A percentile compares a stretch with the other conserved stretches of the same genome.
These are phyloP conservation scores for Yponomeuta malinellus DNA, from an alignment of 2,888 invertebrate genomes.

Conservation along the genomic window DNA sequence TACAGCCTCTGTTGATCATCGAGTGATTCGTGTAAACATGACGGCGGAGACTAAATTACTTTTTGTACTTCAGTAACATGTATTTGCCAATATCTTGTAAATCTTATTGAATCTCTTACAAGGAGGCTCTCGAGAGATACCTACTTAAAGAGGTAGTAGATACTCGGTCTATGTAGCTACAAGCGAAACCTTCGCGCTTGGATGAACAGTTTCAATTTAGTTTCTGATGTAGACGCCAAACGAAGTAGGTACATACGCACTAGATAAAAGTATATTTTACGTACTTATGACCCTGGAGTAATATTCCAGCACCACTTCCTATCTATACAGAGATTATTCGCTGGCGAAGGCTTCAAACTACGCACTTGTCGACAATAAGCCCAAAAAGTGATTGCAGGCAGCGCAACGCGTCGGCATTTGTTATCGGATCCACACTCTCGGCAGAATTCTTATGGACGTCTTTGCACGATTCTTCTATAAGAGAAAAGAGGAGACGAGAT, in stretches of 20 bases:
- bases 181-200: neutral
- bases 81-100: neutral
- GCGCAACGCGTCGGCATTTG: too few relatives aligned
- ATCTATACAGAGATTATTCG: too few relatives aligned
- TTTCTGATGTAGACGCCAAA: neutral
- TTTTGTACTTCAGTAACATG: neutral
- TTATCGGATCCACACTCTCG: too few relatives aligned
- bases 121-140: neutral
- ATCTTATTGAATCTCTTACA: neutral
- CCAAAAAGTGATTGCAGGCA: too few relatives aligned
- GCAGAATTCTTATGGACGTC: too few relatives aligned
- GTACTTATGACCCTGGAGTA: too few relatives aligned
- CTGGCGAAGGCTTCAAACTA: too few relatives aligned
- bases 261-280: too few relatives aligned
- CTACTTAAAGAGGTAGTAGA: neutral
- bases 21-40: conserved; percentile 28
- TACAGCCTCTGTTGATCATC: conserved; percentile 34
- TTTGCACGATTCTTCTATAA: too few relatives aligned
- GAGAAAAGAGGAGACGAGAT: too few relatives aligned
- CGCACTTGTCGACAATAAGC: too few relatives aligned
- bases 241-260: neutral
- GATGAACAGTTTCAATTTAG: neutral
- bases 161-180: neutral
- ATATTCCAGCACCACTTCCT: too few relatives aligned
- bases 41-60: conserved; percentile 2